Evolutionary conservation across 1,140 invertebrate genomes (phyloP), one percentile per base, ranked within the genome.

Genomic region (Bactericera cockerelli): DNA sequence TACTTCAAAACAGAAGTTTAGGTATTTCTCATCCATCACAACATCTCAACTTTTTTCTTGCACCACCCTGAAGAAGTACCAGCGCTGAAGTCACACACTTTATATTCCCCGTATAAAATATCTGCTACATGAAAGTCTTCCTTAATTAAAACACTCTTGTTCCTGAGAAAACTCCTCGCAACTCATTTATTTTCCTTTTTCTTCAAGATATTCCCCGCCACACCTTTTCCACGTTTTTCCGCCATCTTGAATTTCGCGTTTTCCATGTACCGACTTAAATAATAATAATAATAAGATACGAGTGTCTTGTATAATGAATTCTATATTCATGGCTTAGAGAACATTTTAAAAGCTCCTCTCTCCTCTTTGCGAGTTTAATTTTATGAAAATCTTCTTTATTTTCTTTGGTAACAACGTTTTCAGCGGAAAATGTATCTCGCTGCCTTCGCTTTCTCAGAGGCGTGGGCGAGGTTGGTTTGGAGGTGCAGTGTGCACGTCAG

Each of bases 91-190:
- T 6, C 8, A 22, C 42, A 49, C n/a, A 49, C 42, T n/a, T 49
- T 49, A 49, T 49, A 22, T 49, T 49, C 22, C n/a, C 4, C n/a
- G 28, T 31, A 49, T 49, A 49, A 49, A 49, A n/a, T 49, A 49
- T 49, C 19, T 49, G 42, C 42, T 49, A 49, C 42, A 49, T 49
- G 42, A 22, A 49, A 49, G 19, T 49, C 42, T 49, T 22, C 22
- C 19, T 49, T 49, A 49, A 49, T 49, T 49, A 49, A 49, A 49
- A 49, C 42, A 49, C 42, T 49, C 42, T 49, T 49, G 42, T 49
- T 49, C 6, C 19, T 10, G 42, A 49, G 28, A 31, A 31, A 31
- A 31, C 28, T 31, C 28, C 28, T n/a, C n/a, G n/a, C 28, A 49
- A 49, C 42, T 49, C 42, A 49, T 49, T 49, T 49, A 49, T 49